phyloP scores from a whole-genome alignment of 2,888 invertebrate genomes.

The Heliconius ethilla region DNA sequence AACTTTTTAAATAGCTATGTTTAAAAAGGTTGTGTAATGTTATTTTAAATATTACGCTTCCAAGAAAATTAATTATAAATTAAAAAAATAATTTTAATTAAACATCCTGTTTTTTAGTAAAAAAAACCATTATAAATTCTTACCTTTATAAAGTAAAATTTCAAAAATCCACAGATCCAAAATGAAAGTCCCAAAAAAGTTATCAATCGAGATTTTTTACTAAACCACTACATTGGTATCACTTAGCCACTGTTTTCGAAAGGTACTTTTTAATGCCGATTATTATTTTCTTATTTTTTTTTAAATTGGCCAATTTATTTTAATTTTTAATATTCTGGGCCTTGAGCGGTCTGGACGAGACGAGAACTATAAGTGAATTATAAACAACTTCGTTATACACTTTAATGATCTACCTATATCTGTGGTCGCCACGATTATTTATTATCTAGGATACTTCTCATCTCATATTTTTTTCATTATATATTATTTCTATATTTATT shows the following conservation, averaged over 20 bases:
- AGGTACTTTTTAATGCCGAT: not conserved
- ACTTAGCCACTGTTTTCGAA: slow-evolving; percentile 11
- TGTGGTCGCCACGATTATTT: slow-evolving; percentile 30
- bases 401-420: slow-evolving; percentile 38
- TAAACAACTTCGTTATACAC: slow-evolving; percentile 43
- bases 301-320: slow-evolving; percentile 24
- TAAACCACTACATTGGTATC: slow-evolving; percentile 20
- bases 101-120: not conserved
- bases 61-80: no score
- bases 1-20: no score
- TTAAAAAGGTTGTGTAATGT: no score
- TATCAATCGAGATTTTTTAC: no score
- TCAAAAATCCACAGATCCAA: slow-evolving; percentile 11
- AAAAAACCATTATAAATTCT: not conserved
- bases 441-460: slow-evolving; percentile 5
- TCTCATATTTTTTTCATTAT: not conserved
- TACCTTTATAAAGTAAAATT: slow-evolving; percentile 20
- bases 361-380: slow-evolving; percentile 39
- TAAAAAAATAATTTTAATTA: not conserved
- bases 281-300: slow-evolving; percentile 3
- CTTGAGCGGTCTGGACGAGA: slow-evolving; percentile 32
- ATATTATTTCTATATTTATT: not conserved
- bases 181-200: slow-evolving; percentile 17
- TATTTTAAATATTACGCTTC: no score
- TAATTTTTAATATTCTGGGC: slow-evolving; percentile 10